Conservation (phyloP, 2,113 vertebrate species). For the Nycticorax nycticorax region DNA sequence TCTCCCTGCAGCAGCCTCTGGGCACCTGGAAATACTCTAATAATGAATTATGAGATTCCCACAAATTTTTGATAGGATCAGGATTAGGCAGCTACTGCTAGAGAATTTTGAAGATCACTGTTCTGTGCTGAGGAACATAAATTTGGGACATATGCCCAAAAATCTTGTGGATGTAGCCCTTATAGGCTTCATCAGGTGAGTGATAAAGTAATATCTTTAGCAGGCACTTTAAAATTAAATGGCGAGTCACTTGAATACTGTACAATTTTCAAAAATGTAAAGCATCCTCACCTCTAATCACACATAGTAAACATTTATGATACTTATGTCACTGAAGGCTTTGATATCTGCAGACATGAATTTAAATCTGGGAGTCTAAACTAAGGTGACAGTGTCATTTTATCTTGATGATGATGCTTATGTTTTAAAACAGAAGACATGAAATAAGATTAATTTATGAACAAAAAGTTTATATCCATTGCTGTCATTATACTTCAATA, state of each 20-base stretch:
- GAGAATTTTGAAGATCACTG: background rate
- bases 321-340: background rate
- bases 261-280: background rate
- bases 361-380: background rate
- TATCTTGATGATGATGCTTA: background rate
- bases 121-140: background rate
- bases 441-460: background rate
- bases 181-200: background rate
- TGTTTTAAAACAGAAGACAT: background rate
- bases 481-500: background rate
- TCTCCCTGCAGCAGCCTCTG: background rate
- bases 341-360: background rate
- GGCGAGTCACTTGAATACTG: background rate
- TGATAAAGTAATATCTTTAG: background rate
- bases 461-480: background rate
- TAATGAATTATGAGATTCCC: background rate
- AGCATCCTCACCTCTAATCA: background rate
- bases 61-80: background rate
- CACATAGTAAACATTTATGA: background rate
- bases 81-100: background rate
- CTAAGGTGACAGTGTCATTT: background rate
- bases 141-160: background rate
- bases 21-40: background rate
- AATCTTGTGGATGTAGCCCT: background rate
- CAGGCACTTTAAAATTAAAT: background rate